A percentile compares a stretch with the other conserved stretches of the same genome.
Evolutionary conservation across 1,140 invertebrate genomes (phyloP).

Genomic region (Nephila pilipes): DNA sequence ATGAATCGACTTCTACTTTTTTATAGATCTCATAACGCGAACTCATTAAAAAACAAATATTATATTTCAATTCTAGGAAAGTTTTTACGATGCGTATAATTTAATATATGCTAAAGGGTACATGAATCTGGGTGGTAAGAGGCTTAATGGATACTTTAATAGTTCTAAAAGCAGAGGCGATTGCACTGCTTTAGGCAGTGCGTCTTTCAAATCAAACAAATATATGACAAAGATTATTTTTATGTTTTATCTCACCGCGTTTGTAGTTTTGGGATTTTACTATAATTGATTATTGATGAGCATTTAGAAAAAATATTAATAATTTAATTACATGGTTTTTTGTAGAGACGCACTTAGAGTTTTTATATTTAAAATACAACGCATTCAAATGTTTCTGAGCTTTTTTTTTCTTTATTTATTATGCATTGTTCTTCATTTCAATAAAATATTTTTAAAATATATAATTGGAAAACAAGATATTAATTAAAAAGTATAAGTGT

Average conservation of each 20-base stretch:
- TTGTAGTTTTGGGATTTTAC: too few relatives aligned
- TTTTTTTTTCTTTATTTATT: too few relatives aligned
- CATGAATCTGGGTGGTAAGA: background rate
- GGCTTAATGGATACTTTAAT: conserved; percentile 27
- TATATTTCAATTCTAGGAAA: conserved; percentile 25
- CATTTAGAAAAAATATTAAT: too few relatives aligned
- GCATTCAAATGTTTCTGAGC: too few relatives aligned
- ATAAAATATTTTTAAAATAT: too few relatives aligned
- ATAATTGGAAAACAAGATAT: too few relatives aligned
- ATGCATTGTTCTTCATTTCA: too few relatives aligned
- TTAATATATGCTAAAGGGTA: conserved; percentile 8
- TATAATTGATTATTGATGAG: too few relatives aligned
- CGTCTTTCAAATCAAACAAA: background rate
- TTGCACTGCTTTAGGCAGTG: background rate
- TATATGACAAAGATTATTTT: background rate
- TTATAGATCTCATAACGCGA: conserved; percentile 26
- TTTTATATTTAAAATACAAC: too few relatives aligned
- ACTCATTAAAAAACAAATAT: conserved; percentile 36
- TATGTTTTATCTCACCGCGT: background rate
- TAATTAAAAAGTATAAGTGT: too few relatives aligned
- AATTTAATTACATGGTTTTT: too few relatives aligned
- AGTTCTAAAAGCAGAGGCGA: background rate
- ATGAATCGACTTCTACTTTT: conserved; percentile 22
- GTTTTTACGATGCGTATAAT: conserved; percentile 37
- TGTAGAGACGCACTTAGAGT: too few relatives aligned